phyloP scores from a whole-genome alignment of 2,113 vertebrate species.

The Microcebus murinus region DNA sequence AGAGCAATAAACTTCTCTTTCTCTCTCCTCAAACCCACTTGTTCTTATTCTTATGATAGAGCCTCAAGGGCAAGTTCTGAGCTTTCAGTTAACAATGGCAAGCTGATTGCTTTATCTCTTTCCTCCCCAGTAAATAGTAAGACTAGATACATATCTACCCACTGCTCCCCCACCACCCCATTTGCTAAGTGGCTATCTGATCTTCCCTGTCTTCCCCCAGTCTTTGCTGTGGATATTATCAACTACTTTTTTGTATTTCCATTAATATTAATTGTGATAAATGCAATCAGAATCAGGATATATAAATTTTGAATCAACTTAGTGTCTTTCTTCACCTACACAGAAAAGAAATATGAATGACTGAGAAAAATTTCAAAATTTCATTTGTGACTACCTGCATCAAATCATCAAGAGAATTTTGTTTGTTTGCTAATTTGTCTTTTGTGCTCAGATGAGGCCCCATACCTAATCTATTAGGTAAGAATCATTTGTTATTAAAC shows the following conservation, averaged over 20 bases:
- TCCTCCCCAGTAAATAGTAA: background rate
- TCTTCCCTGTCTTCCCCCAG: background rate
- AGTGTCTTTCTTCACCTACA: background rate
- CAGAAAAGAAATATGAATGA: background rate
- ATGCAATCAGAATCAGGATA: background rate
- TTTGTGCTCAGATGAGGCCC: no score
- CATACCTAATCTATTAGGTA: background rate
- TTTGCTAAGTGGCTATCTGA: fast-evolving
- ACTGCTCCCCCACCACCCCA: no score
- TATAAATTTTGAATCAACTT: background rate
- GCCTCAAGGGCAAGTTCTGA: no score
- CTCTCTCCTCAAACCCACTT: no score
- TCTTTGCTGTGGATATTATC: background rate
- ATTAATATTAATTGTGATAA: background rate
- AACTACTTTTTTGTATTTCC: background rate
- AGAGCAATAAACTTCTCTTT: no score
- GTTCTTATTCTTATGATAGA: no score
- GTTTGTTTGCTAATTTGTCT: background rate
- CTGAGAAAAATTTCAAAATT: background rate
- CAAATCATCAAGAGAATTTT: background rate
- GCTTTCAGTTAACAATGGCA: no score
- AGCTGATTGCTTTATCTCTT: no score
- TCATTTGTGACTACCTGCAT: background rate
- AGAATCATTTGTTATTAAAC: background rate
- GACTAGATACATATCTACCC: background rate